Base-by-base conservation (phyloP, 2,888 invertebrate species). In the Operophtera brumata region DNA sequence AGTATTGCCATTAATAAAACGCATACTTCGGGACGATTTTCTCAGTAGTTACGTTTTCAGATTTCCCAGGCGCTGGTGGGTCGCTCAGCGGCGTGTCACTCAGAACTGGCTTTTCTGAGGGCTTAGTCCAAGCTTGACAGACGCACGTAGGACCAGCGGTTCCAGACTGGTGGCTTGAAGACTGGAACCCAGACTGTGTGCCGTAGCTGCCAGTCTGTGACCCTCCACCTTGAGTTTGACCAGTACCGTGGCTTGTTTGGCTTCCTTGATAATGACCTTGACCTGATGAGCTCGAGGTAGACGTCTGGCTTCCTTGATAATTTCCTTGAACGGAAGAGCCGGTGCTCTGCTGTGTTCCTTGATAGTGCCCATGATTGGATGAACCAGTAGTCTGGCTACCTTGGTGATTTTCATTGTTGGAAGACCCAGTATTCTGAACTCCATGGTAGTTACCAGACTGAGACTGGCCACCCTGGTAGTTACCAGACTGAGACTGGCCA, bases 121-220 rank as follows among this genome's bases (percentile, higher is more conserved):
- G 85, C 44, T 88, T 88, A 0, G 83, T 82, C 86, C 87, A 88
- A 0, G 89, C 75, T 57, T 87, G 88, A 60, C 90, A 90, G 1
- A 90, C 80, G 53, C 89, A 90, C 0, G 83, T 77, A 0, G 85
- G 87, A 0, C 85, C 87, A 20, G 73, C 71, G 0, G 64, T 67
- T 9, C 73, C 74, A 2, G 69, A 55, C 42, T 76, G 71, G 9
- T 77, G 75, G 10, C 73, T 73, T 0, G 79, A 62, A 0, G 68
- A 66, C 54, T 80, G 78, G 49, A 75, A 82, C 0, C 78, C 73
- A 26, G 70, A 65, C 35, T 68, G 69, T 42, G 46, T n/a, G 28
- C 47, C 37, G 10, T 30, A 47, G 30, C 42, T 51, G 9, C 51
- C 45, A 2, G 39, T 34, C 13, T 51, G 39, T 9, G n/a, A 6